A percentile compares a stretch with the other conserved stretches of the same genome.
phyloP scores from a whole-genome alignment of 1,140 invertebrate genomes.

The Epicauta chinensis region DNA sequence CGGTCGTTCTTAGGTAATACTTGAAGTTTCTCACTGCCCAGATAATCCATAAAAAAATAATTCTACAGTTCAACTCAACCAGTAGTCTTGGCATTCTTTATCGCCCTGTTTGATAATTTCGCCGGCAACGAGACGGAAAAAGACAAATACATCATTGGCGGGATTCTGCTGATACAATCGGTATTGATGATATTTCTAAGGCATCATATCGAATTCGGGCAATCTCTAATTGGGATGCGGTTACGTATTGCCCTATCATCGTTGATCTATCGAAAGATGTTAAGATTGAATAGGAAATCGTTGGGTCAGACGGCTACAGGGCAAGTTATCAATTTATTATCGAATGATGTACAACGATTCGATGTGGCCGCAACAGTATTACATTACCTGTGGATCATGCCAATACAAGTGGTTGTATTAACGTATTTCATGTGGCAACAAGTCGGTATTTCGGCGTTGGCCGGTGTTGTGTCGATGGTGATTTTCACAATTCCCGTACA shows the following conservation, averaged over 20 bases:
- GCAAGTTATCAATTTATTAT: conserved; percentile 77
- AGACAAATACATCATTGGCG: conserved; percentile 25
- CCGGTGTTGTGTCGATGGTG: conserved; percentile 58
- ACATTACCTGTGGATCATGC: conserved; percentile 63
- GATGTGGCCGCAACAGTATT: conserved; percentile 55
- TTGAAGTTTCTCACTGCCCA: too few relatives aligned
- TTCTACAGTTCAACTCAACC: conserved; percentile 44
- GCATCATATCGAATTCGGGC: conserved; percentile 42
- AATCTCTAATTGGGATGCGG: conserved; percentile 53
- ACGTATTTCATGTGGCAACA: conserved; percentile 62
- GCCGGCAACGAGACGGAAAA: conserved; percentile 14
- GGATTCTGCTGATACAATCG: conserved; percentile 22
- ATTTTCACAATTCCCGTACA: conserved; percentile 61
- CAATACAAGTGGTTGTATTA: conserved; percentile 54
- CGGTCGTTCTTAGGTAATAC: conserved; percentile 24
- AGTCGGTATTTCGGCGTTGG: conserved; percentile 60
- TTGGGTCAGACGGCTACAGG: conserved; percentile 67
- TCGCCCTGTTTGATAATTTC: conserved; percentile 17
- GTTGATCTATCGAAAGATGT: conserved; percentile 55
- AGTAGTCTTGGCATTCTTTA: conserved; percentile 43
- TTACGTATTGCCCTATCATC: conserved; percentile 53
- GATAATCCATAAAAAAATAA: too few relatives aligned
- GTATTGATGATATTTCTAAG: conserved; percentile 24
- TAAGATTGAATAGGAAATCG: conserved; percentile 57
- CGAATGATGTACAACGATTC: conserved; percentile 69